These are phyloP conservation scores for Spinus olivaceus DNA, from an alignment of 2,797 vertebrate genomes.

Conservation along the genomic window DNA sequence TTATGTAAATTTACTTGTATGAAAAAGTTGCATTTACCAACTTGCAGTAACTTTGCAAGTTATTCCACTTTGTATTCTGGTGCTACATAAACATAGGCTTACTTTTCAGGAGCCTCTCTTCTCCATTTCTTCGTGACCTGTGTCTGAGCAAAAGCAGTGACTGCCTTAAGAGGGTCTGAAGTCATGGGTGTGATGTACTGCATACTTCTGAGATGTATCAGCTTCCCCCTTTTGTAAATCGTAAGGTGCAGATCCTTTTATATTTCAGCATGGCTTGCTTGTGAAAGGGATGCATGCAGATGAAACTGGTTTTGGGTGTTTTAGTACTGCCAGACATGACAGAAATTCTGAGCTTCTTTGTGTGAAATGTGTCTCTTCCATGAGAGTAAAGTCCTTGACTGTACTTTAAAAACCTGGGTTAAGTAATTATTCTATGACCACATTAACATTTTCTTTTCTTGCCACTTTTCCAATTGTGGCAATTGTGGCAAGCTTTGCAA, in stretches of 20 bases:
- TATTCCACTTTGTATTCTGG: not conserved
- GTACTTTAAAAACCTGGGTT: not conserved
- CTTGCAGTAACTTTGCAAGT: not conserved
- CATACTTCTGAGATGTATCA: not conserved
- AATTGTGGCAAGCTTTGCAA: not conserved
- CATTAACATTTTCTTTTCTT: not conserved
- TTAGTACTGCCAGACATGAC: not conserved
- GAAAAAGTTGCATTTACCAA: not conserved
- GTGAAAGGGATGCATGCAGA: not conserved
- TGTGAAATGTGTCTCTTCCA: not conserved
- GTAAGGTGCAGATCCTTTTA: not conserved
- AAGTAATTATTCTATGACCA: not conserved
- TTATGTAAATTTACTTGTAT: not conserved
- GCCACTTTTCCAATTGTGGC: not conserved
- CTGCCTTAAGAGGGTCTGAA: not conserved
- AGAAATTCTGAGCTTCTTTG: not conserved
- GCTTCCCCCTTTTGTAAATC: not conserved
- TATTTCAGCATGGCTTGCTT: not conserved
- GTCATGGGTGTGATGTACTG: not conserved
- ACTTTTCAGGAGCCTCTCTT: not conserved
- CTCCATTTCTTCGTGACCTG: fast-evolving
- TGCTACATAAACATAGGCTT: not conserved
- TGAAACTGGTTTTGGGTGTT: not conserved
- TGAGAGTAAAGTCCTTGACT: not conserved
- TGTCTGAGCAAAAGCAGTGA: not conserved